Base-by-base conservation (phyloP, 2,113 vertebrate genomes). In the Scolopax mira region DNA sequence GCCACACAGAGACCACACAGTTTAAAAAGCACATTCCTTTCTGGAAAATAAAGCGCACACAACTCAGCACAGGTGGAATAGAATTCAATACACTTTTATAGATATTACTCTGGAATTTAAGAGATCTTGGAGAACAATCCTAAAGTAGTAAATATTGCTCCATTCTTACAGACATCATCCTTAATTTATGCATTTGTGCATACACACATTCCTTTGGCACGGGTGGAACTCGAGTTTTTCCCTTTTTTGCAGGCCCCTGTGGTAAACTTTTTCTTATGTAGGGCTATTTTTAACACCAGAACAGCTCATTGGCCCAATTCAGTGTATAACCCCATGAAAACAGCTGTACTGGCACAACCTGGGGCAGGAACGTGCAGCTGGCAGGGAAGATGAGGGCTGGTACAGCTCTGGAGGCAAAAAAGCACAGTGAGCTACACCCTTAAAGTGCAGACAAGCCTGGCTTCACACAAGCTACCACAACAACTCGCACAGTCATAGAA, bases 11-110 rank as follows among this genome's bases (percentile, higher is more conserved):
- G 61, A 69, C 33, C 46, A 74, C 49, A 48, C 44, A 81, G 46
- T 60, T 67, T 30, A 65, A 86, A 79, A 87, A 60, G 4, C 44
- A 81, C 78, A 81, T 85, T 96, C 81, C 57, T 84, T 82, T 44
- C 78, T 60, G 57, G 66, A 52, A 28, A 52, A 25, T 71, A 65
- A 78, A 35, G 6, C 58, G 66, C n/a, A 30, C 25, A 85, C 48
- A 67, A 75, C 8, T 60, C 37, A 89, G 69, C 58, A 58, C 37
- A 81, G 39, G 52, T 79, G 65, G 23, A 89, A 66, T 4, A 81
- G 52, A 52, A 72, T 37, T 55, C 65, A 46, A 24, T 7, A 67
- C 6, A 10, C 1, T 3, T 37, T 54, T 72, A 24, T 6, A 93
- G 42, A 49, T 13, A 14, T 17, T 35, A 66, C 10, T 51, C 35